Percentiles rank a stretch among this genome's conserved stretches.
Conservation (phyloP, 2,888 invertebrate species). For the Ditylenchus weischeri region DNA sequence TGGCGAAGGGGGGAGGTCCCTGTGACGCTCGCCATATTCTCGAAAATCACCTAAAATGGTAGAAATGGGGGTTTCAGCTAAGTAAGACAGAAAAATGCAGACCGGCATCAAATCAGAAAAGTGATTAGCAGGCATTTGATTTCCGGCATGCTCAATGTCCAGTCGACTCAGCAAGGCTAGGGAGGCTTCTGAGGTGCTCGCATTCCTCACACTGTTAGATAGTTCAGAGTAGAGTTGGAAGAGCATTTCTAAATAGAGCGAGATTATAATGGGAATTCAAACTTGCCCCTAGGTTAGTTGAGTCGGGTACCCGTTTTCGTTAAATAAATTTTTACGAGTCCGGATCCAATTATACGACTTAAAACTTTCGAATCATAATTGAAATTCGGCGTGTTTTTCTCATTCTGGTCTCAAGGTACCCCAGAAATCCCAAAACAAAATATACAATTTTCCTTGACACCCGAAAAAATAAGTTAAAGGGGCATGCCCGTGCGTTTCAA, state of each 20-base stretch:
- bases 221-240: conserved; percentile 32
- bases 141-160: conserved; percentile 49
- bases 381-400: background rate
- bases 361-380: too few species aligned
- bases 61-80: background rate
- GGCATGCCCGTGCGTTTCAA: too few species aligned
- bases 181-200: conserved; percentile 29
- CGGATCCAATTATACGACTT: too few species aligned
- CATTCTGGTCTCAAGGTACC: conserved; percentile 15
- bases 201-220: conserved; percentile 29
- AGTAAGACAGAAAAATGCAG: conserved; percentile 19
- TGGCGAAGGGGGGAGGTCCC: conserved; percentile 29
- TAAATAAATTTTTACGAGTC: too few species aligned
- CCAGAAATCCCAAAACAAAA: too few species aligned
- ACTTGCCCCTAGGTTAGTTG: background rate
- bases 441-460: too few species aligned
- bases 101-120: conserved; percentile 51
- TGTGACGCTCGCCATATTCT: conserved; percentile 31
- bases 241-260: background rate
- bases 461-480: too few species aligned
- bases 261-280: background rate
- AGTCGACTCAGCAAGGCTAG: conserved; percentile 40
- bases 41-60: conserved; percentile 27
- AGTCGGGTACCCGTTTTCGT: too few species aligned
- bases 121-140: conserved; percentile 49